Evolutionary conservation across 2,797 vertebrate genomes (phyloP).

Genomic region (Sebastes aleutianus): DNA sequence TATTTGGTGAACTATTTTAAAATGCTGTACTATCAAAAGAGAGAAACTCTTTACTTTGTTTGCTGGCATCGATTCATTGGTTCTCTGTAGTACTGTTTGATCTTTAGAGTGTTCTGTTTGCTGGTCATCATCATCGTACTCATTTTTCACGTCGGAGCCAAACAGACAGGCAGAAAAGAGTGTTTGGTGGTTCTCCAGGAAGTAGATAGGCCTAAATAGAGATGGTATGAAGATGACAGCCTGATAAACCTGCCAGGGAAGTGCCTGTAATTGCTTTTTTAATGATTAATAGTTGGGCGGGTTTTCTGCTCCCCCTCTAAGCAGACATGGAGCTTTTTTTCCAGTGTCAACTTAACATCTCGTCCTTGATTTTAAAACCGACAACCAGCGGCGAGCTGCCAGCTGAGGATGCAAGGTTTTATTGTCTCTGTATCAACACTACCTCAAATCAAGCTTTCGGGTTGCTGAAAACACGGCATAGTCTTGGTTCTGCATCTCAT

Average conservation of each 20-base stretch:
- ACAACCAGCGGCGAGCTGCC: background rate
- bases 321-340: background rate
- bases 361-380: slow-evolving; percentile 3
- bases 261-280: slow-evolving; percentile 41
- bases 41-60: background rate
- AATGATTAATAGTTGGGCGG: slow-evolving; percentile 41
- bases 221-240: slow-evolving; percentile 40
- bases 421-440: background rate
- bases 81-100: background rate
- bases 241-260: slow-evolving; percentile 40
- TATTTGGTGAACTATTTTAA: background rate
- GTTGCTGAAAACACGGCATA: background rate
- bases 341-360: slow-evolving; percentile 17
- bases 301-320: background rate
- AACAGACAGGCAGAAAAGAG: background rate
- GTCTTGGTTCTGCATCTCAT: background rate
- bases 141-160: slow-evolving; percentile 8
- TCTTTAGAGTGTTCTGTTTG: background rate
- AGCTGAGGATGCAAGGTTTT: background rate
- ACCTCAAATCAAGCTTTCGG: background rate
- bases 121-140: slow-evolving; percentile 12
- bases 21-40: background rate
- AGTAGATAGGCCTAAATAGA: slow-evolving; percentile 39
- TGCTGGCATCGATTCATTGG: background rate
- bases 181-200: slow-evolving; percentile 32